phyloP scores from a whole-genome alignment of 2,113 vertebrate genomes.

The Nothobranchius furzeri region DNA sequence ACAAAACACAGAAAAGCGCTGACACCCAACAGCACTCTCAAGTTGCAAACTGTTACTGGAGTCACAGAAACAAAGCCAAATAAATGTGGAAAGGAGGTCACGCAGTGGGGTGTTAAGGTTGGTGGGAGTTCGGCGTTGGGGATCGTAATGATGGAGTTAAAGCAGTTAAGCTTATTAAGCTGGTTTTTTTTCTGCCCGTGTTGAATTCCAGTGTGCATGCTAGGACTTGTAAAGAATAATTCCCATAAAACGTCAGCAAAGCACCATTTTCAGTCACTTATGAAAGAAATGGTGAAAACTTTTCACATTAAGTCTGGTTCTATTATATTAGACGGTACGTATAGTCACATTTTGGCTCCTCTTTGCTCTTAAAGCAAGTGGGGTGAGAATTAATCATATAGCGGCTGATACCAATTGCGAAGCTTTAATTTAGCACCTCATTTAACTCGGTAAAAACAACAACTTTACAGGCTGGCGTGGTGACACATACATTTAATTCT shows the following conservation, averaged over 20 bases:
- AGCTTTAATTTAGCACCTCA: constrained; percentile 80
- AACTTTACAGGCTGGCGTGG: constrained; percentile 72
- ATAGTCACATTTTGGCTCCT: constrained; percentile 21
- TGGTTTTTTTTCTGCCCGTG: neutral
- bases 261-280: constrained; percentile 24
- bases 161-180: constrained; percentile 15
- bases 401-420: constrained; percentile 49
- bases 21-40: constrained; percentile 68
- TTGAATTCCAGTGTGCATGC: constrained; percentile 48
- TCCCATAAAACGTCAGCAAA: constrained; percentile 26
- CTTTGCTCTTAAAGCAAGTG: constrained; percentile 10
- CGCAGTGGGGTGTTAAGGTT: constrained; percentile 31
- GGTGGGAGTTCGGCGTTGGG: constrained; percentile 26
- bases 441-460: constrained; percentile 75
- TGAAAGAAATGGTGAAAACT: neutral
- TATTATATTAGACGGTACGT: neutral
- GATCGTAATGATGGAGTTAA: constrained; percentile 2
- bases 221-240: constrained; percentile 46
- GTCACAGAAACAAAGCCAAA: constrained; percentile 54
- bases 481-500: constrained; percentile 72
- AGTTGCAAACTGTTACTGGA: constrained; percentile 65
- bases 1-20: constrained; percentile 71
- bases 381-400: constrained; percentile 52
- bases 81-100: constrained; percentile 60
- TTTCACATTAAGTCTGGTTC: constrained; percentile 4